Evolutionary conservation across 2,797 vertebrate species (phyloP), one percentile per base, ranked within the genome.

Genomic region (Brotula barbata): DNA sequence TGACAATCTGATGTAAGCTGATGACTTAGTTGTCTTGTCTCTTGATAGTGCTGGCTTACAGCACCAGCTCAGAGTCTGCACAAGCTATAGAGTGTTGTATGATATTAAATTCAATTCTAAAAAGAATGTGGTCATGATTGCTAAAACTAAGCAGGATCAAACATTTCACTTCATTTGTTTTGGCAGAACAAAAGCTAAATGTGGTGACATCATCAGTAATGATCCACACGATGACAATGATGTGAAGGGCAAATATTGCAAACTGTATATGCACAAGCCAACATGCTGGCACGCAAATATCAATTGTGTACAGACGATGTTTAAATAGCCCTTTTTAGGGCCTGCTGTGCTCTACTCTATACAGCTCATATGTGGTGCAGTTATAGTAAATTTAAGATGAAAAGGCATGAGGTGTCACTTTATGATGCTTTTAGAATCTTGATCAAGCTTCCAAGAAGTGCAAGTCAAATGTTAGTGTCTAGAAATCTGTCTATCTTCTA

Each of bases 201-300:
- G 7, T 19, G 7, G n/a, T 46, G 28, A 47, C 19, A 41, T 54
- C 22, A 46, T 47, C 33, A 54, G 34, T 14, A 40, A 23, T n/a
- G 36, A 34, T 41, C 34, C 22, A 33, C 33, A 36, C 47, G 60
- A 41, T 23, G 6, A 23, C 7, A 3, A 45, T 0, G 5, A 55
- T 37, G 42, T 21, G 5, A 22, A 49, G 23, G 2, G 6, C 5
- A n/a, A 31, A 19, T 13, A 15, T 22, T 45, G 54, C 10, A 43
- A 14, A n/a, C 6, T 60, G 14, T n/a, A n/a, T 41, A 17, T 39
- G 10, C 49, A 45, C n/a, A 31, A 28, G 49, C 16, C n/a, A 52
- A 23, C 5, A 37, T 12, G n/a, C 31, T 44, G 31, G 15, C 48
- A 39, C 0, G 17, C 22, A 37, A 20, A 44, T 25, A n/a, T 13